A percentile compares a stretch with the other conserved stretches of the same genome.
Evolutionary conservation across 2,797 vertebrate species (phyloP).

Genomic region (Dendrocincla tyrannina): DNA sequence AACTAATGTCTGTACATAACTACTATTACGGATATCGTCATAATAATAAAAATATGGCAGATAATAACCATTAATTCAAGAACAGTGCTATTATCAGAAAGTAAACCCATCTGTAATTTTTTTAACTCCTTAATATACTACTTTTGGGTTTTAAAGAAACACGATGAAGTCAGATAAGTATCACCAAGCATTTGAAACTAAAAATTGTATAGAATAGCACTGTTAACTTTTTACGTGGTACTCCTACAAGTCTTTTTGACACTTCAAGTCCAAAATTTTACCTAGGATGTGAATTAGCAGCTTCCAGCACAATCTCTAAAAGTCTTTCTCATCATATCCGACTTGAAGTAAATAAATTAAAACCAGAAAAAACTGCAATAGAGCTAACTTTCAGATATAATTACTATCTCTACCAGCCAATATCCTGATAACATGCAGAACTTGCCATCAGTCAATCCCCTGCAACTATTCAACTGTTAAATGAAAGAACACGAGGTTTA

Average conservation of each 20-base stretch:
- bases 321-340: background rate
- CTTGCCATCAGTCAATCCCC: background rate
- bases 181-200: background rate
- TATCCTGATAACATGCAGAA: background rate
- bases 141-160: background rate
- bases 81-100: background rate
- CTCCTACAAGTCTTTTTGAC: background rate
- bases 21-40: background rate
- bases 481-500: fast-evolving
- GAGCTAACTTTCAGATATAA: background rate
- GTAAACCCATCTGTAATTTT: background rate
- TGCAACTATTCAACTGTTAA: background rate
- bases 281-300: background rate
- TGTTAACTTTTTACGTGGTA: background rate
- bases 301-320: background rate
- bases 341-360: background rate
- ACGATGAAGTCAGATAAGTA: background rate
- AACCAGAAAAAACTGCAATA: background rate
- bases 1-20: background rate
- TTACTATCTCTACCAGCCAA: background rate
- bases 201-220: background rate
- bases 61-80: background rate
- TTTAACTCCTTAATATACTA: background rate
- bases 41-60: background rate
- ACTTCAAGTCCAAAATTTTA: background rate